Base-by-base conservation (phyloP, 2,888 invertebrate genomes). In the Apoderus coryli region DNA sequence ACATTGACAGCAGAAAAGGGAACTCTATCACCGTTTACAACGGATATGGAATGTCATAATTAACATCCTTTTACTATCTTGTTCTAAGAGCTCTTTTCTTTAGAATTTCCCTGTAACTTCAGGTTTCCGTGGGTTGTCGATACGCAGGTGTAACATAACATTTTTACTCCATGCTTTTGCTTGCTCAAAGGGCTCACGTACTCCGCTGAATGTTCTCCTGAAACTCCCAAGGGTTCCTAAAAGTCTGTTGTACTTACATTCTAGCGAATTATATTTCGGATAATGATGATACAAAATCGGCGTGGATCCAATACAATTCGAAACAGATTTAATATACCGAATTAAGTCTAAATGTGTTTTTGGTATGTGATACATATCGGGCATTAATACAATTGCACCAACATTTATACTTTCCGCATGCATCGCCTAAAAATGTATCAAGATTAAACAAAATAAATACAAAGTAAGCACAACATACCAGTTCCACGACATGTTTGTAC, bases 201-300 rank as follows among this genome's bases (percentile, higher is more conserved):
- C n/a, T n/a, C n/a, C n/a, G n/a, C n/a, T n/a, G n/a, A n/a, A n/a
- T n/a, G n/a, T n/a, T n/a, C n/a, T n/a, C n/a, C n/a, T n/a, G n/a
- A n/a, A n/a, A n/a, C n/a, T n/a, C n/a, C 19, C 19, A 19, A 19
- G n/a, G n/a, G n/a, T 7, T 19, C n/a, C n/a, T n/a, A 22, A 22
- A 22, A 13, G 22, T 9, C 16, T 10, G 14, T 2, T 16, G 11
- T 34, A 64, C 73, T 71, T 62, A 85, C 85, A 59, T 39, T 74
- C 67, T 22, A 85, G 73, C 35, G 71, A 71, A 16, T 74, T 76
- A 53, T 75, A 69, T 36, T 61, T 61, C 2, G 86, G 85, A 44
- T 82, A 77, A 49, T 88, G 85, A 49, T 89, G 88, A 50, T 86
- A 85, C 12, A 84, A 61, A 29, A 88, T 66, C 0, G 88, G 88